Evolutionary conservation across 2,888 invertebrate genomes (phyloP), one percentile per base, ranked within the genome.

Genomic region (Diarsia brunnea): DNA sequence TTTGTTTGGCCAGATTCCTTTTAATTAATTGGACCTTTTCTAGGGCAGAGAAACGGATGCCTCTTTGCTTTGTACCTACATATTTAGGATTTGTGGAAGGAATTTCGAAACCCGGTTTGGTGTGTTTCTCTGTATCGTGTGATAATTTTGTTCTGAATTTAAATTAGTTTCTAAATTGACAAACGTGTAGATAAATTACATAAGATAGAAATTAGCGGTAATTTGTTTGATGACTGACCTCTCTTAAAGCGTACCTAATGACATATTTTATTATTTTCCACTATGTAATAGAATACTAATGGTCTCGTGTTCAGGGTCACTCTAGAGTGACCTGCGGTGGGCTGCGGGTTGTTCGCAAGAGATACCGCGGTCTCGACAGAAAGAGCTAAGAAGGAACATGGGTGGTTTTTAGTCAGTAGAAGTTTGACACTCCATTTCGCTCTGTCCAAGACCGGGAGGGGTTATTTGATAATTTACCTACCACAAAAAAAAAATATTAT

Each of bases 11-110:
- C 74, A 75, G 71, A 89, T 91, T 90, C 88, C 86, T 72, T 73
- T 88, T 88, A 90, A 92, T 93, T 92, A 92, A 92, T 93, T 90
- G 88, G 79, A 76, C 79, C 84, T 87, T 89, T 93, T 93, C 92
- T 91, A 79, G 84, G 91, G 88, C 90, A 84, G 77, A 75, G 78
- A 85, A 76, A 81, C 81, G 73, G 55, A 51, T 53, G 14, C 64
- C 66, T 63, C 64, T 70, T 31, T 27, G 51, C 24, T 4, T 60
- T 74, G 43, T 67, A 53, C n/a, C 70, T 65, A n/a, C n/a, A 69
- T 49, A 58, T 45, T 69, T 53, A 55, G 69, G 45, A 66, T 75
- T 80, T 58, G 65, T 73, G 53, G 69, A 63, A 78, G 70, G 75
- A 79, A 86, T 87, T 87, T 78, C n/a, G 72, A 75, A 81, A 82